phyloP scores from a whole-genome alignment of 2,797 vertebrate species.

The Malurus splendens region DNA sequence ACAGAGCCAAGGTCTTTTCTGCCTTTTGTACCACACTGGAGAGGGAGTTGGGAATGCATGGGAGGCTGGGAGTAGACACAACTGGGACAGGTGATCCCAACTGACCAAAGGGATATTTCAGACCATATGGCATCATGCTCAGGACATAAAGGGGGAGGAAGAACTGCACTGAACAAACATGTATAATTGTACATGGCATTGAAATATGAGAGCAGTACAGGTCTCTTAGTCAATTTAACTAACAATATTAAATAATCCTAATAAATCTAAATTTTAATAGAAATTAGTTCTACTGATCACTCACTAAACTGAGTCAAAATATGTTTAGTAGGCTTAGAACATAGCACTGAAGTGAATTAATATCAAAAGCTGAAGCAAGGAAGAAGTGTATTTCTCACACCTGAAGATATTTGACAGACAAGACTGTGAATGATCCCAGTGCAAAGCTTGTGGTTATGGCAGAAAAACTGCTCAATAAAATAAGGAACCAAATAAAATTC shows the following conservation, averaged over 20 bases:
- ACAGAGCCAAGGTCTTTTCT: not conserved
- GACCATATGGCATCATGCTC: not conserved
- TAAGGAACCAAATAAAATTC: conserved; percentile 24
- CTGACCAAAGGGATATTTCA: not conserved
- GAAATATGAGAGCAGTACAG: not conserved
- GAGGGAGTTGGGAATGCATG: fast-evolving
- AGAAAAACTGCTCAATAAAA: conserved; percentile 21
- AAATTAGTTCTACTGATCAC: not conserved
- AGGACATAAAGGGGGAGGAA: not conserved
- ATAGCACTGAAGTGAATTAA: not conserved
- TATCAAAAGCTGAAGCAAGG: not conserved
- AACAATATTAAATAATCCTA: not conserved
- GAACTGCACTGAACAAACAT: fast-evolving
- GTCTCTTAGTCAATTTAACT: not conserved
- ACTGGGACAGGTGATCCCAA: not conserved
- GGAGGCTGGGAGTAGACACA: not conserved
- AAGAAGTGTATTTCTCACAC: not conserved
- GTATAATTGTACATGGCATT: not conserved
- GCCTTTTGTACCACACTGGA: fast-evolving
- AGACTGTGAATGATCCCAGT: not conserved
- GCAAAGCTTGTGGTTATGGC: not conserved
- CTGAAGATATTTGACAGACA: not conserved
- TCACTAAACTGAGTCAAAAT: not conserved
- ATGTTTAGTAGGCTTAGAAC: not conserved
- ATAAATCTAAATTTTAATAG: not conserved